These are phyloP conservation scores for Anoplopoma fimbria DNA, from an alignment of 2,113 vertebrate genomes.

Conservation along the genomic window DNA sequence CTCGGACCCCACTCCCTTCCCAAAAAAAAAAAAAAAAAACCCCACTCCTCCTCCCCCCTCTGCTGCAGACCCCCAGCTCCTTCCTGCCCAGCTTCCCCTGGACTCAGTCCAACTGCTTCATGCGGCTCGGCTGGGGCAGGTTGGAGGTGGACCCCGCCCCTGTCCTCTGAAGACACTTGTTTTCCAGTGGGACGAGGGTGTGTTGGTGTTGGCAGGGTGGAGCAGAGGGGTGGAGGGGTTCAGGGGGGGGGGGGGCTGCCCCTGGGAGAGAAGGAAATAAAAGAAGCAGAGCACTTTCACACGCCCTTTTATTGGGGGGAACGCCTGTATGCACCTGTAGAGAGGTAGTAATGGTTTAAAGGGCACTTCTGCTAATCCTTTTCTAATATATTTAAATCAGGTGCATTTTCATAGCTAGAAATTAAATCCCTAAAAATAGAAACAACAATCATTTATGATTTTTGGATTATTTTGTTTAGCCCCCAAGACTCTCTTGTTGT, in stretches of 20 bases:
- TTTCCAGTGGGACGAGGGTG: slow-evolving; percentile 76
- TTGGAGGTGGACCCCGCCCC: slow-evolving; percentile 74
- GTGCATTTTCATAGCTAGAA: slow-evolving; percentile 5
- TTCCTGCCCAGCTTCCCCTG: slow-evolving; percentile 81
- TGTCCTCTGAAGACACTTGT: slow-evolving; percentile 82
- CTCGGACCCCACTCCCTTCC: slow-evolving; percentile 64
- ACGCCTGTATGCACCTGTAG: slow-evolving; percentile 74
- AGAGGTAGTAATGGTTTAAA: slow-evolving; percentile 43
- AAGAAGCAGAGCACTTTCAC: slow-evolving; percentile 78
- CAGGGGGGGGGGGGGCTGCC: slow-evolving; percentile 39
- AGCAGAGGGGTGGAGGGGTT: slow-evolving; percentile 62
- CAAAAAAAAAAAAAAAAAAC: no score
- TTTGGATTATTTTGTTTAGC: slow-evolving; percentile 2
- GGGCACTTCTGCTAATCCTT: background rate
- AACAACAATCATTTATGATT: background rate
- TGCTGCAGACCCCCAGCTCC: slow-evolving; percentile 74
- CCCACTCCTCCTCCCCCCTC: background rate
- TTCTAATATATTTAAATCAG: background rate
- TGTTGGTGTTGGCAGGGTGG: slow-evolving; percentile 79
- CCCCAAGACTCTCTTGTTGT: slow-evolving; percentile 15
- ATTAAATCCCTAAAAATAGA: slow-evolving; percentile 16
- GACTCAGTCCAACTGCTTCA: slow-evolving; percentile 78
- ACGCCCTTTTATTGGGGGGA: slow-evolving; percentile 59
- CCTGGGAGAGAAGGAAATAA: slow-evolving; percentile 73
- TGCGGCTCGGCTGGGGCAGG: slow-evolving; percentile 77